Evolutionary conservation across 2,888 invertebrate genomes (phyloP).

Genomic region (Oscheius myriophilus): DNA sequence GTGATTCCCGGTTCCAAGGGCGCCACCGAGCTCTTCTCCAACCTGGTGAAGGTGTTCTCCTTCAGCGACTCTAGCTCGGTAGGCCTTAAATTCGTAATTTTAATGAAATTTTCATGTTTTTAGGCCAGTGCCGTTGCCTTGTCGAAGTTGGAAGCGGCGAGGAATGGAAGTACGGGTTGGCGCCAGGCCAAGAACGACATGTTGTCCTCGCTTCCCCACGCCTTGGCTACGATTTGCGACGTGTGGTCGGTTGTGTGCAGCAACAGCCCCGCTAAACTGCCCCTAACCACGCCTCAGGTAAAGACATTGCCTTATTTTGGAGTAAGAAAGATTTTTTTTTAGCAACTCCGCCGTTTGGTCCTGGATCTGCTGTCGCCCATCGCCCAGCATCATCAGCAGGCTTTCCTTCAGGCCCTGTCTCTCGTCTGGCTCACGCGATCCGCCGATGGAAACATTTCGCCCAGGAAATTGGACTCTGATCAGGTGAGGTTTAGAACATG

Average conservation of each 20-base stretch:
- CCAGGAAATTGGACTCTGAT: conserved; percentile 35
- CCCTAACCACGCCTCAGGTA: conserved; percentile 60
- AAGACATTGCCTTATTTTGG: not conserved
- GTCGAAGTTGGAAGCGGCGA: conserved; percentile 38
- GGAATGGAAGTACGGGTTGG: conserved; percentile 55
- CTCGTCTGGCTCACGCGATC: conserved; percentile 82
- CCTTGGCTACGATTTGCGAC: conserved; percentile 81
- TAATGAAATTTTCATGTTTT: conserved; percentile 10
- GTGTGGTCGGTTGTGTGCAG: conserved; percentile 81
- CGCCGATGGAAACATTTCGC: conserved; percentile 19
- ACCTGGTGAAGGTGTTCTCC: conserved; percentile 84
- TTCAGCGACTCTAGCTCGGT: conserved; percentile 63
- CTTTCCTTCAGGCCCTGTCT: conserved; percentile 84
- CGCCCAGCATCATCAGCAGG: conserved; percentile 83
- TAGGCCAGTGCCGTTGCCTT: conserved; percentile 32
- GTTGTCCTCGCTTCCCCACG: conserved; percentile 82
- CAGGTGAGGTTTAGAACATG: conserved; percentile 31
- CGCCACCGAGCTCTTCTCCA: conserved; percentile 81
- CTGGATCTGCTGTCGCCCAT: conserved; percentile 86
- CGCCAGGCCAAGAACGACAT: conserved; percentile 79
- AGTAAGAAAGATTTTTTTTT: conserved; percentile 51
- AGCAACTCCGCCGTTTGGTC: conserved; percentile 82
- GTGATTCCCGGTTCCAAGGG: conserved; percentile 65
- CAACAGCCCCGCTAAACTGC: conserved; percentile 61
- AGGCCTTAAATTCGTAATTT: not conserved